Evolutionary conservation across 2,797 vertebrate species (phyloP).

Genomic region (Anguilla anguilla): DNA sequence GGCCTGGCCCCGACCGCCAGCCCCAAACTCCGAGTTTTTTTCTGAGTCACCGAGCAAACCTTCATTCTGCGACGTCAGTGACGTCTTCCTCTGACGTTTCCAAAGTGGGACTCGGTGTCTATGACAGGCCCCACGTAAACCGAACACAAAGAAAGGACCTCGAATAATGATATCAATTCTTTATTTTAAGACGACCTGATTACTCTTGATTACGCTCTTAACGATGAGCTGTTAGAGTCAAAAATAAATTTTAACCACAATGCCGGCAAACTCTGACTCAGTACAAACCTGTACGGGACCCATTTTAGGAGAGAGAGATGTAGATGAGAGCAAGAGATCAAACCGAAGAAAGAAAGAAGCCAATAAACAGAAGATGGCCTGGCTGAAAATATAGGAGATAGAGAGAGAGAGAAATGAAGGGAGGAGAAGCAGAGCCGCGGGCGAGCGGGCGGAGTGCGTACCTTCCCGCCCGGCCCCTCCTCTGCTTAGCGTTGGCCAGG

Average conservation of each 20-base stretch:
- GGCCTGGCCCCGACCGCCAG: not conserved
- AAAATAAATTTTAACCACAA: not conserved
- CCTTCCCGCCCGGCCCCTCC: slow-evolving; percentile 95
- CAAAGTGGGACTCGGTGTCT: not conserved
- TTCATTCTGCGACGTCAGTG: not conserved
- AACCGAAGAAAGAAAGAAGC: not conserved
- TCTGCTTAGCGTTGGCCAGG: slow-evolving; percentile 94
- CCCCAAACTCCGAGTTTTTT: not conserved
- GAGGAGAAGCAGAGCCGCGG: too few species aligned
- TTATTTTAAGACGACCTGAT: not conserved
- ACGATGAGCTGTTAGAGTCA: not conserved
- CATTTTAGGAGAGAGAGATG: not conserved
- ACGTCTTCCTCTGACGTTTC: not conserved
- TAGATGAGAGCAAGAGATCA: not conserved
- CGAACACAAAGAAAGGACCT: not conserved
- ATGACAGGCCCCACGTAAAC: not conserved
- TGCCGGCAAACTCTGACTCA: not conserved
- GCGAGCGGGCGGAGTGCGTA: slow-evolving; percentile 45
- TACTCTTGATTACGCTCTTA: not conserved
- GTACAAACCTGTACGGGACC: not conserved
- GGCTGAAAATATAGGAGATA: slow-evolving; percentile 23
- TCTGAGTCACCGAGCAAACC: not conserved
- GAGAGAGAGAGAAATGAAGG: slow-evolving; percentile 32
- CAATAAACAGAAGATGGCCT: not conserved
- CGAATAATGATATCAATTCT: not conserved